Base-by-base conservation (phyloP, 2,888 invertebrate species). In the Drosophila parthenogenetica region DNA sequence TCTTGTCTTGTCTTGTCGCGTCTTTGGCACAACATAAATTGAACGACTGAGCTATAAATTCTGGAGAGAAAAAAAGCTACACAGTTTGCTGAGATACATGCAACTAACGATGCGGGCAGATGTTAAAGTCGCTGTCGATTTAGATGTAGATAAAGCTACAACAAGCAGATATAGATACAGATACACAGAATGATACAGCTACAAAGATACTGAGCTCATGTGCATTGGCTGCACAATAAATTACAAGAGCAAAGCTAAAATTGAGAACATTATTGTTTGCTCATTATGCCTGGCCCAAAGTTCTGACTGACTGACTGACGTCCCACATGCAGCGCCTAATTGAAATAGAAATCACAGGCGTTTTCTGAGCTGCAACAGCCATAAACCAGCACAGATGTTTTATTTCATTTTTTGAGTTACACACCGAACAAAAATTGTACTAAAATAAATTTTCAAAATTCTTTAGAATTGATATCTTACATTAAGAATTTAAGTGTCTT, bases 241-340 rank as follows among this genome's bases (percentile, higher is more conserved):
- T 77, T 60, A 68, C 50, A 57, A 62, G 54, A 63, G 49, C 58
- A 42, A 50, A 22, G 48, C 46, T 13, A 79, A 83, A 77, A 86
- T 82, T 79, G 83, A 79, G 76, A 81, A 66, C 79, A 79, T 87
- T 82, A 87, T 87, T 83, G 86, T 83, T 75, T 61, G 78, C 81
- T 81, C 81, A 81, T 78, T 87, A 83, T 79, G 77, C 51, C 58
- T 42, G 29, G 59, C 19, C 32, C 50, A 42, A 51, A 55, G 72
- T 55, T 70, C 76, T 48, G 45, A 29, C 40, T 25, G 4, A 51
- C 29, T n/a, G 69, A 42, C 69, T 55, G 70, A 45, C 79, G 68
- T 85, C 61, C 81, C 79, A 87, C 79, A 81, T 81, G 75, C 81
- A 68, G 64, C 59, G 45, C 35, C 73, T 81, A 82, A 82, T 82